A percentile compares a stretch with the other conserved stretches of the same genome.
phyloP scores from a whole-genome alignment of 2,113 vertebrate genomes.

The Ciconia boyciana region DNA sequence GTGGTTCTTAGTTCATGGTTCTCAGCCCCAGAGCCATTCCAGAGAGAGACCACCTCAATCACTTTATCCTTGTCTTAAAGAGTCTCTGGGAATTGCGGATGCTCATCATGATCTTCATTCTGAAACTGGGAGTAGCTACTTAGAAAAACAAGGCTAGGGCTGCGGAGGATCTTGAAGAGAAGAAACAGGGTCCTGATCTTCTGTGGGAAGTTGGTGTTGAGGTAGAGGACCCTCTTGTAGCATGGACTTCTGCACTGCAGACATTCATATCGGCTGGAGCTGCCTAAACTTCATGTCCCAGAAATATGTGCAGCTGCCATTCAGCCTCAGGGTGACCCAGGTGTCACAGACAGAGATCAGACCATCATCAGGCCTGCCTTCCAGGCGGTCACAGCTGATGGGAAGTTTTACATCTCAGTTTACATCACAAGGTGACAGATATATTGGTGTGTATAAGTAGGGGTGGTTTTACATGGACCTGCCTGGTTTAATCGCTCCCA shows the following conservation, averaged over 20 bases:
- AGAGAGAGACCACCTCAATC: background rate
- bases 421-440: background rate
- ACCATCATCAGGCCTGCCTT: background rate
- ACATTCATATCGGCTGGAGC: background rate
- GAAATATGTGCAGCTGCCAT: background rate
- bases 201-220: background rate
- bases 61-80: background rate
- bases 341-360: background rate
- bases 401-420: background rate
- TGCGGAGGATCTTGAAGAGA: background rate
- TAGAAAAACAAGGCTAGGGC: background rate
- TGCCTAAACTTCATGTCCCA: background rate
- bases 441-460: background rate
- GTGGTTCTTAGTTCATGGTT: background rate
- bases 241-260: background rate
- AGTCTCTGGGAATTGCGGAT: background rate
- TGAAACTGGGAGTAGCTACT: background rate
- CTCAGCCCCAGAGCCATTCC: background rate
- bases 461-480: background rate
- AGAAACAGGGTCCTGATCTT: background rate
- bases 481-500: background rate
- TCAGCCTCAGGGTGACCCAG: background rate
- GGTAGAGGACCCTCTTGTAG: background rate
- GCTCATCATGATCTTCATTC: background rate
- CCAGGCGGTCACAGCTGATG: background rate